Base-by-base conservation (phyloP, 2,113 vertebrate genomes). In the Tichodroma muraria region DNA sequence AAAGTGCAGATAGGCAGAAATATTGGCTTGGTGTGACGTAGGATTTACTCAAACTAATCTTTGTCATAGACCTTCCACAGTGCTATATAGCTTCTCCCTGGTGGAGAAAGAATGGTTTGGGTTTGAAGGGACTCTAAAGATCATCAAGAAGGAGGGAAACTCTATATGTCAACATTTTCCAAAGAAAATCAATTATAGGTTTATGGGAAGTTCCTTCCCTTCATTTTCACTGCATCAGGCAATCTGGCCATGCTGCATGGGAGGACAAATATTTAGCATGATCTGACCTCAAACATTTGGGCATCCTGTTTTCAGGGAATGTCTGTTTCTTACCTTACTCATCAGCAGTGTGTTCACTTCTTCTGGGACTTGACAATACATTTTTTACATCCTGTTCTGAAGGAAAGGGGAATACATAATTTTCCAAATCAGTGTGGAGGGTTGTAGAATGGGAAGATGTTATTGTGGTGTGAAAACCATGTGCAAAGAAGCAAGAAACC, bases 321-420 rank as follows among this genome's bases (percentile, higher is more conserved):
- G 2, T 6, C 25, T 72, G 15, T 66, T 84, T 93, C 28, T 45
- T n/a, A 22, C 15, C 23, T 91, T n/a, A 47, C 6, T 6, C 17
- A 25, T n/a, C 7, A 64, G 3, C 31, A 57, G 1, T 4, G 4
- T 1, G 1, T 38, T 61, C 22, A 14, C 6, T 65, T 1, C n/a
- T 65, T 65, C n/a, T 83, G 15, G 33, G 15, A 60, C 8, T 31
- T 77, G 14, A 72, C 21, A 4, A 8, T 37, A 13, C 40, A 49
- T 35, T 37, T 85, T 30, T 78, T 78, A 31, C 15, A 12, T 40
- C 15, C 6, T 69, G 11, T 53, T 31, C 17, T 49, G 40, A 82
- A 53, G 21, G 21, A 88, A 75, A 85, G 0, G 1, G 10, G 15
- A 68, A 57, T 25, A 28, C 4, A 3, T 16, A 7, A 33, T 65